A percentile compares a stretch with the other conserved stretches of the same genome.
These are phyloP conservation scores for Ataeniobius toweri DNA, from an alignment of 2,797 vertebrate species.

Conservation along the genomic window DNA sequence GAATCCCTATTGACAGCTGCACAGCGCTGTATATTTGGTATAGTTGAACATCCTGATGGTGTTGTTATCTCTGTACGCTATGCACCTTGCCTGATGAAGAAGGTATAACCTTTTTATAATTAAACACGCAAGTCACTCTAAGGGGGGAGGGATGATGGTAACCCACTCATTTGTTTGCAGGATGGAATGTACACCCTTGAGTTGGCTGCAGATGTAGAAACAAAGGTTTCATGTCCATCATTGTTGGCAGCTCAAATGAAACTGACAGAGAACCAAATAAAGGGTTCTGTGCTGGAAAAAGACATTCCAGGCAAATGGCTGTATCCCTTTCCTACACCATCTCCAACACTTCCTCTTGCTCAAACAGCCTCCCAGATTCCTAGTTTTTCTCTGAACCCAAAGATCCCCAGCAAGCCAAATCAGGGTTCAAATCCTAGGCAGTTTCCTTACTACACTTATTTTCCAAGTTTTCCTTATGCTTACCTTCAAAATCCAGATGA, in stretches of 20 bases:
- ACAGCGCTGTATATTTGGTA: conserved; percentile 70
- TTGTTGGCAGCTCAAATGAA: conserved; percentile 15
- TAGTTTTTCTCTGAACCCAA: neutral
- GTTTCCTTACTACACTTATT: conserved; percentile 2
- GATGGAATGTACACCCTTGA: conserved; percentile 73
- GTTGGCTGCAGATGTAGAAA: conserved; percentile 56
- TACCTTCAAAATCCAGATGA: neutral
- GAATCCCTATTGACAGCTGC: conserved; percentile 62
- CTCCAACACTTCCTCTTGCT: neutral
- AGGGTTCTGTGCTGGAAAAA: neutral
- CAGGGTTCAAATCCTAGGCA: neutral
- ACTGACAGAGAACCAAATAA: neutral
- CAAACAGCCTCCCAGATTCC: neutral
- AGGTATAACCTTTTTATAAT: conserved; percentile 38
- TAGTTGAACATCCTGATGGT: conserved; percentile 69
- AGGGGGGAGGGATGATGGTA: neutral
- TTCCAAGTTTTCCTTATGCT: conserved; percentile 8
- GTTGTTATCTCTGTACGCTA: conserved; percentile 69
- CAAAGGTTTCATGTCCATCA: conserved; percentile 71
- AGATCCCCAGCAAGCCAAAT: neutral
- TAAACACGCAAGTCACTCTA: neutral
- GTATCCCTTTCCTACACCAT: neutral
- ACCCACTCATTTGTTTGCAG: conserved; percentile 51
- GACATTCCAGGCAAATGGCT: neutral
- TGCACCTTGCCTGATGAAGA: conserved; percentile 65